Percentiles rank a stretch among this genome's conserved stretches.
Evolutionary conservation across 2,797 vertebrate species (phyloP).

Genomic region (Notoglanidium macrostoma): DNA sequence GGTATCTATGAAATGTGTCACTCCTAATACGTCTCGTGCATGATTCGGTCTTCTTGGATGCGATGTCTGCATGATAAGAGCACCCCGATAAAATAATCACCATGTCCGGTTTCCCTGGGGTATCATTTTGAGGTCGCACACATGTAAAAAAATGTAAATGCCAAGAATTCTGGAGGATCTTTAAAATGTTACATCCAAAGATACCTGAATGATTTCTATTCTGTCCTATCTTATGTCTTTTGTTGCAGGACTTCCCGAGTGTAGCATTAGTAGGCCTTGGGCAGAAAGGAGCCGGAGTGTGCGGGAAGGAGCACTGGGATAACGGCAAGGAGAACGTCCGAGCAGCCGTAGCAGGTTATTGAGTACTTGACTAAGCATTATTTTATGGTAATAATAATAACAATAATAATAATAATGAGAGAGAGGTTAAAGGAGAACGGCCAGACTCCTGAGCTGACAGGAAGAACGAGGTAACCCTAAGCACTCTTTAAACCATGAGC

Average conservation of each 20-base stretch:
- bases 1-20: slow-evolving; percentile 68
- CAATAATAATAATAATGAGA: too few species aligned
- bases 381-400: too few species aligned
- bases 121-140: background rate
- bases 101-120: background rate
- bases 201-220: background rate
- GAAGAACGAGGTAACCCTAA: background rate
- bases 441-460: background rate
- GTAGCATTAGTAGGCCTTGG: slow-evolving; percentile 89
- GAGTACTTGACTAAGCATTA: too few species aligned
- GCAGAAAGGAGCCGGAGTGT: slow-evolving; percentile 77
- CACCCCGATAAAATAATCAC: background rate
- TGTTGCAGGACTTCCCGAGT: slow-evolving; percentile 84
- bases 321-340: slow-evolving; percentile 90
- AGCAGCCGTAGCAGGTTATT: slow-evolving; percentile 83
- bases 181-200: background rate
- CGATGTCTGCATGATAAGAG: too few species aligned
- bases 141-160: background rate
- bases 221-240: background rate
- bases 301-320: slow-evolving; percentile 87
- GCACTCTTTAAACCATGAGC: background rate
- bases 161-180: background rate
- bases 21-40: background rate
- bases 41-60: background rate
- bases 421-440: background rate